Evolutionary conservation across 1,140 invertebrate species (phyloP).

Genomic region (Trachymyrmex cornetzi): DNA sequence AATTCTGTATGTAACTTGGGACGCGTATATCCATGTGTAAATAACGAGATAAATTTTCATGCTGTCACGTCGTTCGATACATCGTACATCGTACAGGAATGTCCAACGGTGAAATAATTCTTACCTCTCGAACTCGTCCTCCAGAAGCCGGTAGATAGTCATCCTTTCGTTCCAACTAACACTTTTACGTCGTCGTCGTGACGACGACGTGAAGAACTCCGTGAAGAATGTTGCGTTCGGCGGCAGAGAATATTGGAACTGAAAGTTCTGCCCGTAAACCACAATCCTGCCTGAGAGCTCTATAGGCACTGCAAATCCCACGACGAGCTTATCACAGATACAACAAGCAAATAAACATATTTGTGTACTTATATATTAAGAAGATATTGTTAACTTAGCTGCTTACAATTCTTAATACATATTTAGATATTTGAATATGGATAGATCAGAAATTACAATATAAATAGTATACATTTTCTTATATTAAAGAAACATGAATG

Average conservation of each 20-base stretch:
- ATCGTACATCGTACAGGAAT: background rate
- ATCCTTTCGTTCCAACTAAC: conserved; percentile 66
- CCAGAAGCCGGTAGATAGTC: conserved; percentile 76
- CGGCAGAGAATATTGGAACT: conserved; percentile 86
- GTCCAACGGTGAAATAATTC: background rate
- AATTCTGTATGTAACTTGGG: background rate
- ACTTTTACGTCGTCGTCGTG: conserved; percentile 71
- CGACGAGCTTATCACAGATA: conserved; percentile 79
- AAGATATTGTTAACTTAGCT: background rate
- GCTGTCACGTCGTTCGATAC: background rate
- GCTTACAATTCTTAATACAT: background rate
- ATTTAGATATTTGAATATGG: background rate
- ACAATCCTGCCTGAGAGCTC: conserved; percentile 81
- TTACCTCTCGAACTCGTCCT: conserved; percentile 79
- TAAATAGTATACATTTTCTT: background rate
- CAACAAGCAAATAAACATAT: conserved; percentile 5
- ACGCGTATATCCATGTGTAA: background rate
- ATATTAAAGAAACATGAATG: background rate
- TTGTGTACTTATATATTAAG: background rate
- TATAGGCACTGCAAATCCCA: conserved; percentile 84
- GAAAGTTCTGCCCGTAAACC: conserved; percentile 84
- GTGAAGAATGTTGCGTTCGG: conserved; percentile 85
- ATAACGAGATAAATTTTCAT: conserved; percentile 1
- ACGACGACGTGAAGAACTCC: conserved; percentile 72
- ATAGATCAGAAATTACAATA: background rate